Conservation (phyloP, 1,140 invertebrate species). For the Dufourea novaeangliae region DNA sequence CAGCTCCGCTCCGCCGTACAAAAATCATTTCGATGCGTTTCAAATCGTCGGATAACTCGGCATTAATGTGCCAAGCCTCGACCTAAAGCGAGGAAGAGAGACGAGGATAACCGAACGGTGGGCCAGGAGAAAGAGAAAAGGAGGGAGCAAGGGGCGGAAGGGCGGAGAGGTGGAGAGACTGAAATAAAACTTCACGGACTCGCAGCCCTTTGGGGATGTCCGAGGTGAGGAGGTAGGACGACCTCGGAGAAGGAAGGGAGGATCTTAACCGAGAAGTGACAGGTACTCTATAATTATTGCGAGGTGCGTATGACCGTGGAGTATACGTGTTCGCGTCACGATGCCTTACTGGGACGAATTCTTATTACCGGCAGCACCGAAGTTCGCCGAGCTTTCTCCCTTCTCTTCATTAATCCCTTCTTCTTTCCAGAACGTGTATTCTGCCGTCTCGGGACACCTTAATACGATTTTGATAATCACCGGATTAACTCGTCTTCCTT, state of each 20-base stretch:
- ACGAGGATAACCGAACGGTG: conserved; percentile 9
- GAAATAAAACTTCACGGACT: conserved; percentile 57
- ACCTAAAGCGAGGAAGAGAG: conserved; percentile 39
- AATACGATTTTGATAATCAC: conserved; percentile 41
- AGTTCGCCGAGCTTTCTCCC: not conserved
- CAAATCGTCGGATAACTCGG: conserved; percentile 73
- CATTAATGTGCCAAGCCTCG: conserved; percentile 69
- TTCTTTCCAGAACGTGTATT: not conserved
- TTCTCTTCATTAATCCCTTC: conserved; percentile 42
- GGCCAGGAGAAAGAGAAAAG: not conserved
- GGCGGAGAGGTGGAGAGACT: conserved; percentile 20
- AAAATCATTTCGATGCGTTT: conserved; percentile 73
- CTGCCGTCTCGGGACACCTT: not conserved
- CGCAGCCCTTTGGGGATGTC: conserved; percentile 49
- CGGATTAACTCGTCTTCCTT: conserved; percentile 27
- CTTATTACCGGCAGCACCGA: conserved; percentile 48
- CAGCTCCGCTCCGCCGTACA: conserved; percentile 41
- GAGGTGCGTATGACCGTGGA: conserved; percentile 56
- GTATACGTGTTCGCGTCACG: conserved; percentile 31
- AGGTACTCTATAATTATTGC: conserved; percentile 65
- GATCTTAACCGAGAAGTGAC: conserved; percentile 40
- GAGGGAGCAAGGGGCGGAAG: not conserved
- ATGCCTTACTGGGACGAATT: conserved; percentile 52
- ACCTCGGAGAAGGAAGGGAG: conserved; percentile 6
- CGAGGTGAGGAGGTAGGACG: conserved; percentile 33